Evolutionary conservation across 2,797 vertebrate species (phyloP), one percentile per base, ranked within the genome.

Genomic region (Etheostoma perlongum): DNA sequence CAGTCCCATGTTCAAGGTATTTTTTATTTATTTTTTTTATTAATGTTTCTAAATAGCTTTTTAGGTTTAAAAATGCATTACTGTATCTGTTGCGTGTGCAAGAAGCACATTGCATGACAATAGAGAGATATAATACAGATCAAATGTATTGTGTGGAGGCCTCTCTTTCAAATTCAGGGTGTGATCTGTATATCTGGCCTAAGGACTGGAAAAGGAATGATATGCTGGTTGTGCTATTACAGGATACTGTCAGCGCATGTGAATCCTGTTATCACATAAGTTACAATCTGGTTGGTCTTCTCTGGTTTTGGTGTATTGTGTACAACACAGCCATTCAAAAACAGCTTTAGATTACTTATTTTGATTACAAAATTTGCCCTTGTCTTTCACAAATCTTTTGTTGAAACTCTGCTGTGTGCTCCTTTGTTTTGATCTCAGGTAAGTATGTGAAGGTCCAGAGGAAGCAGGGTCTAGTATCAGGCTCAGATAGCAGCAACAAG

Each of bases 401-500:
- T 42, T 81, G 15, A 63, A 67, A 85, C 74, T 49, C 47, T 59
- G 49, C 27, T 67, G 40, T 84, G 65, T 78, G 46, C 85, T 62
- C 58, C 27, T 86, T 82, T 87, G 25, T 86, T 92, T 68, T 85
- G 57, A 77, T 81, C 44, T 18, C 74, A 96, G 96, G 92, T 87
- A 95, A 96, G 91, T 94, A 83, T 53, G 88, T 95, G 55, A 92
- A 95, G 76, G 89, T 94, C 67, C 94, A 95, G 48, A 89, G 89
- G 91, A 95, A 95, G 79, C 93, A 85, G 11, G 76, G 88, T 48
- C 57, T 90, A 64, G 87, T 86, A 2, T 53, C 84, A 13, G 74
- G 82, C 77, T 76, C 85, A 33, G 94, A 95, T 67, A 80, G 84
- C 86, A 85, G 83, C 86, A 93, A 88, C 87, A 94, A 89, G 83